Base-by-base conservation (phyloP, 2,888 invertebrate genomes). In the Lagria hirta region DNA sequence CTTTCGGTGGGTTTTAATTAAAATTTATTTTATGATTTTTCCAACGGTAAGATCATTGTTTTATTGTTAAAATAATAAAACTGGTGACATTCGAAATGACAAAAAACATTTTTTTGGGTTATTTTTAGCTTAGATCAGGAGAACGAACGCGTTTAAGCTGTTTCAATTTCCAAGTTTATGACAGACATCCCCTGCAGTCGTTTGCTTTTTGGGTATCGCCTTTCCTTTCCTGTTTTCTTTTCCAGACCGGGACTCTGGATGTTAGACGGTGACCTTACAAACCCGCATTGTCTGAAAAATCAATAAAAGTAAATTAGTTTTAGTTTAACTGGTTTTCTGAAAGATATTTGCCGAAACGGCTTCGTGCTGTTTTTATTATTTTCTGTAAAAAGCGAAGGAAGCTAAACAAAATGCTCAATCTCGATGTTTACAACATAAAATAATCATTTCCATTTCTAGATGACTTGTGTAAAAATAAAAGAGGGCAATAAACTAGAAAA, bases 141-240 rank as follows among this genome's bases (percentile, higher is more conserved):
- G n/a, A n/a, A n/a, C 49, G 52, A 57, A 49, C 54, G 52, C 53
- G 53, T 55, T 52, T 60, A 56, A 58, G 61, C 59, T 58, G 58
- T 63, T 62, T 62, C 63, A 62, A 61, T 60, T 61, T 62, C 57
- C 56, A 49, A 45, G 52, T 64, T 64, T 64, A 64, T 58, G 62
- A 58, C 55, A 46, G 54, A 46, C 55, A 52, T 57, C 57, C 57
- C 58, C 56, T 50, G 48, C 50, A 51, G 58, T 59, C 58, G 58
- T 59, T 58, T 60, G 56, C 57, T 53, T 58, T 60, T 57, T 60
- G 58, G 52, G 57, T 58, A 58, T 58, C 58, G 56, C 53, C 58
- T 63, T 61, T 61, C 57, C 61, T 56, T 46, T 48, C 49, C 47
- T 42, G 58, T 57, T 60, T 58, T 60, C 57, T 57, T 57, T 55